Base-by-base conservation (phyloP, 2,888 invertebrate genomes). In the Nomada lathburiana region DNA sequence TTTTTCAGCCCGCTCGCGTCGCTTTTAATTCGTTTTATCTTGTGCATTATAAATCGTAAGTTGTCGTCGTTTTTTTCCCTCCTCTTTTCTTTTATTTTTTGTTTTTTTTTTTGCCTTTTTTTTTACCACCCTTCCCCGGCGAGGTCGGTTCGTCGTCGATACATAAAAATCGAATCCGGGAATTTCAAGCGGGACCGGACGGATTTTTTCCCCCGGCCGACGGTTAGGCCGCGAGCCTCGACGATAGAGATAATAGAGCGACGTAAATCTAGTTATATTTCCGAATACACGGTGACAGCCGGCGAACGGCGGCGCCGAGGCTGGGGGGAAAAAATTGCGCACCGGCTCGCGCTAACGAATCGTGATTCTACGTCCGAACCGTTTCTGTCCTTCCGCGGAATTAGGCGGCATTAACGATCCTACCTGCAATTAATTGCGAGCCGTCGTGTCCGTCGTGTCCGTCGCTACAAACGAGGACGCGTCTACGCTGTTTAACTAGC, bases 361-460 rank as follows among this genome's bases (percentile, higher is more conserved):
- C 88, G 82, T 86, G 87, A 89, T 89, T 86, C 83, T 87, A 82
- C 83, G 69, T 60, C 53, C 62, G 55, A 62, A 84, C 83, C 86
- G 85, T 84, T 88, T 89, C 88, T 78, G 87, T 81, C 83, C 88
- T 83, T 89, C 87, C 84, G 85, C 89, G 86, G 89, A 90, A 90
- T 90, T 89, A 90, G 89, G 81, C 85, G 88, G 87, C 88, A 89
- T 90, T 88, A 89, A 88, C 85, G 88, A 90, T 88, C 88, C 86
- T 81, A 88, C 86, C 87, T 86, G 86, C 88, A 81, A 90, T 90
- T 90, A 90, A 90, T 90, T 87, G 88, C 88, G 84, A 84, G 85
- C 87, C 88, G 85, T 85, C 89, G 86, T 87, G 86, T 5, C 36
- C 53, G 53, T 53, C 53, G 53, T 53, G 53, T 87, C 83, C 82